Evolutionary conservation across 2,888 invertebrate genomes (phyloP).

Genomic region (Phengaris alcon): DNA sequence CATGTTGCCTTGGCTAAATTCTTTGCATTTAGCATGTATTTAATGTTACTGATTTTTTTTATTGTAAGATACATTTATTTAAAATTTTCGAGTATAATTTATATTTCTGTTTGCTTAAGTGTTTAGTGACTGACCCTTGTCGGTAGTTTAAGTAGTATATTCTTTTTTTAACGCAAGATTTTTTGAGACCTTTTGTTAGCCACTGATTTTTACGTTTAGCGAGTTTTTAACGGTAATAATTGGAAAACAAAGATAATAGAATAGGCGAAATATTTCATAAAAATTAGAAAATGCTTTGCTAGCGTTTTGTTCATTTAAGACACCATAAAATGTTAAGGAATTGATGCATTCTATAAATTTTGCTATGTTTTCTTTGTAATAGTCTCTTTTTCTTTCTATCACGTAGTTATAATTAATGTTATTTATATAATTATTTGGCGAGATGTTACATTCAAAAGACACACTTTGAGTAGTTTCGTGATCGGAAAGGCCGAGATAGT

Average conservation of each 20-base stretch:
- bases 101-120: conserved; percentile 11
- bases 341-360: conserved; percentile 23
- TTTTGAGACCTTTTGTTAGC: too few relatives aligned
- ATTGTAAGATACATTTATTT: neutral
- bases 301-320: neutral
- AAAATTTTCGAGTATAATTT: conserved; percentile 7
- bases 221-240: too few relatives aligned
- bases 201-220: too few relatives aligned
- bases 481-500: neutral
- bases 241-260: neutral
- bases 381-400: conserved; percentile 25
- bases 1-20: too few relatives aligned
- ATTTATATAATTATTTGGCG: neutral
- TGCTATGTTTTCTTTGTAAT: conserved; percentile 15
- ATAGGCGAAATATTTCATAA: neutral
- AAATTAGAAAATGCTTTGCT: conserved; percentile 20
- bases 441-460: neutral
- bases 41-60: neutral
- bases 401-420: neutral
- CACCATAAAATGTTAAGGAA: conserved; percentile 7
- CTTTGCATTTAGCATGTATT: neutral
- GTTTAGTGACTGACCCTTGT: neutral
- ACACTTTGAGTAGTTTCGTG: conserved; percentile 24
- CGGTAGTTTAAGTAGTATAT: neutral
- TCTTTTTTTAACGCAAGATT: neutral